Percentiles rank a stretch among this genome's conserved stretches.
Conservation (phyloP, 2,113 vertebrate genomes). For the Seriola aureovittata region DNA sequence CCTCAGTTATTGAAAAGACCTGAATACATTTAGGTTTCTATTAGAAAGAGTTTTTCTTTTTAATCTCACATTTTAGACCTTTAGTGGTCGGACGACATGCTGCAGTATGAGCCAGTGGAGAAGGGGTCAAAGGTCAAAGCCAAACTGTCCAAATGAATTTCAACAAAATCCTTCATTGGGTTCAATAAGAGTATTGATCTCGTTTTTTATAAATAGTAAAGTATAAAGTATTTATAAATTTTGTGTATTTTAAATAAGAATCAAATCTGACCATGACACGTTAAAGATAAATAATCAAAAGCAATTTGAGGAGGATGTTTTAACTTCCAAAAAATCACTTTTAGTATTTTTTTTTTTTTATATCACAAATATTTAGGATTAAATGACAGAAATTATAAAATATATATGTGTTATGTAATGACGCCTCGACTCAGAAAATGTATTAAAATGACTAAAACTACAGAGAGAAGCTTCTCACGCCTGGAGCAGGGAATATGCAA, state of each 20-base stretch:
- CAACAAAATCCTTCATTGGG: not conserved
- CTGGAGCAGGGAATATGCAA: conserved; percentile 22
- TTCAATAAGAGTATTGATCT: no score
- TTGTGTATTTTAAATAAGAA: not conserved
- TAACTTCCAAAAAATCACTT: not conserved
- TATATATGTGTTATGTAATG: not conserved
- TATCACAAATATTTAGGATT: not conserved
- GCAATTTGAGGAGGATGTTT: not conserved
- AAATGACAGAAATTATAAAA: not conserved
- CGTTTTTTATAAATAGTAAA: no score
- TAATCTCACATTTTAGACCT: not conserved
- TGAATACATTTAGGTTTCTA: not conserved
- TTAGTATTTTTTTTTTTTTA: not conserved
- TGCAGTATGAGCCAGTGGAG: rapidly evolving
- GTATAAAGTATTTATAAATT: not conserved
- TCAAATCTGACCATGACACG: not conserved
- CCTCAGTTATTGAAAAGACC: not conserved
- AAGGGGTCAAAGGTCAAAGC: conserved; percentile 49
- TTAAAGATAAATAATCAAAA: not conserved
- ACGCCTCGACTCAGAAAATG: not conserved
- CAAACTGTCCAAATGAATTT: not conserved
- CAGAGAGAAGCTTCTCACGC: not conserved
- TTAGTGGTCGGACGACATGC: not conserved
- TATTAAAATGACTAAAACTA: not conserved
- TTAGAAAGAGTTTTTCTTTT: not conserved